phyloP scores from a whole-genome alignment of 2,888 invertebrate genomes.

The Tetragonula carbonaria region DNA sequence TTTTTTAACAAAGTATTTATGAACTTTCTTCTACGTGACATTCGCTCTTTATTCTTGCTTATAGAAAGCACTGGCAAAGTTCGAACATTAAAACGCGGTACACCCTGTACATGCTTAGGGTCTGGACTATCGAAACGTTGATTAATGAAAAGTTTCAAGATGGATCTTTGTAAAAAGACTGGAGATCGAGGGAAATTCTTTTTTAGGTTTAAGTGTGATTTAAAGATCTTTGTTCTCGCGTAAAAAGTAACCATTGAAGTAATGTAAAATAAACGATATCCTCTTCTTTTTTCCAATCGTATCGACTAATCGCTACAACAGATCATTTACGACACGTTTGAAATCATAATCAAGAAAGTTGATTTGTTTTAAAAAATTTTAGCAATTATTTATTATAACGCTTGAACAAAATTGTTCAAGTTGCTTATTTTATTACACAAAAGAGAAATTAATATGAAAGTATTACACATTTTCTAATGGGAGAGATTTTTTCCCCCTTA shows the following conservation, averaged over 20 bases:
- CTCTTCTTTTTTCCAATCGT: no score
- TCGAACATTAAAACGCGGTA: no score
- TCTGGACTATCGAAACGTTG: neutral
- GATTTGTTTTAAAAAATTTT: neutral
- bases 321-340: neutral
- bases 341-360: neutral
- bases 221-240: neutral
- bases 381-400: neutral
- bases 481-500: no score
- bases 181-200: neutral
- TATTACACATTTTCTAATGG: no score
- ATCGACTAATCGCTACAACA: neutral
- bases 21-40: no score
- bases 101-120: no score
- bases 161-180: neutral
- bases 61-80: no score
- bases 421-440: neutral
- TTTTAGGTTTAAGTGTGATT: neutral
- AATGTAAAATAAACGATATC: no score
- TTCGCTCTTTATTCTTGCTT: no score
- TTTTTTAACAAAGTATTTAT: no score
- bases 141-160: neutral
- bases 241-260: neutral
- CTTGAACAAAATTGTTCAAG: neutral
- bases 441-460: neutral